These are phyloP conservation scores for Ophiothrix spiculata DNA, from an alignment of 35 echinoderm and acorn worm genomes.

Conservation along the genomic window DNA sequence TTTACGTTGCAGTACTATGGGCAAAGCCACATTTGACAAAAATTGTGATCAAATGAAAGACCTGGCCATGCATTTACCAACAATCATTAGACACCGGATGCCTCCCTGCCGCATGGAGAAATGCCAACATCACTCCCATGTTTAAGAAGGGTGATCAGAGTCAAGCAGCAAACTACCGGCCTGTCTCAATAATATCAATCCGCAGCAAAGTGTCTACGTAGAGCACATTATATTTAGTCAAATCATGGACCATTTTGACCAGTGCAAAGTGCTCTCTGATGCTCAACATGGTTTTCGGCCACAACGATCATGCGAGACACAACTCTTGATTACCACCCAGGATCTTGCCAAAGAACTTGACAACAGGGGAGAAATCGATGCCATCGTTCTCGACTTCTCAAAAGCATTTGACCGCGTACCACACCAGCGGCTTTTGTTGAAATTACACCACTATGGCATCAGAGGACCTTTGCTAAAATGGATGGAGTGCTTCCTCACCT, in stretches of 20 bases:
- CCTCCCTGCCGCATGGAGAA: not conserved
- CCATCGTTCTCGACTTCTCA: constrained; percentile 27
- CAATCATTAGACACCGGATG: not conserved
- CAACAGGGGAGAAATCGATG: not conserved
- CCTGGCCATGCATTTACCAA: not conserved
- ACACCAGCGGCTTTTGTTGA: constrained; percentile 52
- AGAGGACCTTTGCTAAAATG: constrained; percentile 20
- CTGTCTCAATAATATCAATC: constrained; percentile 26
- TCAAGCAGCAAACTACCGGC: constrained; percentile 6
- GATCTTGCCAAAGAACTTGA: constrained; percentile 20
- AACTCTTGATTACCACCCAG: constrained; percentile 24
- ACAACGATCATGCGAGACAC: constrained; percentile 25
- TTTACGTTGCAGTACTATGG: too few relatives aligned
- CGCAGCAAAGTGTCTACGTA: constrained; percentile 29
- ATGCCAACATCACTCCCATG: not conserved
- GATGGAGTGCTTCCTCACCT: constrained; percentile 51
- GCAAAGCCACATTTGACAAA: too few relatives aligned
- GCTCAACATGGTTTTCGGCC: constrained; percentile 26
- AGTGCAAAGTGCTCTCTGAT: constrained; percentile 18
- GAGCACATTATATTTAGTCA: constrained; percentile 54
- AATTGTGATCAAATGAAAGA: too few relatives aligned
- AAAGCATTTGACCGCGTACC: constrained; percentile 72
- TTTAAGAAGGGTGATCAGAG: not conserved
- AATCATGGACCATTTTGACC: constrained; percentile 36
- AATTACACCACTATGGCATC: constrained; percentile 44